A percentile compares a stretch with the other conserved stretches of the same genome.
These are phyloP conservation scores for Diabrotica virgifera DNA, from an alignment of 1,140 invertebrate species.

Conservation along the genomic window DNA sequence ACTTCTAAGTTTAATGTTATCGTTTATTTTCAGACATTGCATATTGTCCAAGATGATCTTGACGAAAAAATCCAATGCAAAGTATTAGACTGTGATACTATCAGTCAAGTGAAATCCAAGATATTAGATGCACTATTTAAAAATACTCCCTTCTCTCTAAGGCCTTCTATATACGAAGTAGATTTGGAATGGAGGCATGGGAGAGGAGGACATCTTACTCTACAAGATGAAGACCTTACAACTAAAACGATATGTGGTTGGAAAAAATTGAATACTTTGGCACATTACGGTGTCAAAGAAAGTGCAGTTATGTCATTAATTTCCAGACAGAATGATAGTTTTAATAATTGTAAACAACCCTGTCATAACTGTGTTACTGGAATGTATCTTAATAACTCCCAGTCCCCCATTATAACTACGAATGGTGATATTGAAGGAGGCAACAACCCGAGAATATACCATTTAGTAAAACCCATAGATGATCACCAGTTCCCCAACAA, in stretches of 20 bases:
- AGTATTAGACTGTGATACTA: conserved; percentile 97
- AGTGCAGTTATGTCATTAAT: conserved; percentile 93
- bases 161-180: conserved; percentile 89
- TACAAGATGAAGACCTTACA: conserved; percentile 91
- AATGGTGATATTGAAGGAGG: conserved; percentile 75
- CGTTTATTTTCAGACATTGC: conserved; percentile 60
- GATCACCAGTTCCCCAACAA: conserved; percentile 61
- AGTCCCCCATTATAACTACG: conserved; percentile 69
- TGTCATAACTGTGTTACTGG: conserved; percentile 74
- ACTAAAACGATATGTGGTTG: conserved; percentile 85
- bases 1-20: neutral
- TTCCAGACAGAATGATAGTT: conserved; percentile 81
- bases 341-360: conserved; percentile 74
- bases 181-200: conserved; percentile 94
- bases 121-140: conserved; percentile 96
- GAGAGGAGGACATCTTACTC: conserved; percentile 82
- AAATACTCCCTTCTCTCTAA: conserved; percentile 89
- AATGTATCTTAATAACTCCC: conserved; percentile 72
- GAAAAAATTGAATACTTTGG: conserved; percentile 88
- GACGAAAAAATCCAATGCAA: conserved; percentile 94
- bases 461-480: conserved; percentile 80
- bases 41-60: conserved; percentile 90
- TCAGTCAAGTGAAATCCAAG: conserved; percentile 97
- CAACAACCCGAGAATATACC: conserved; percentile 70
- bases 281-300: conserved; percentile 91